Evolutionary conservation across 2,888 invertebrate species (phyloP).

Genomic region (Campopleginae sp.): DNA sequence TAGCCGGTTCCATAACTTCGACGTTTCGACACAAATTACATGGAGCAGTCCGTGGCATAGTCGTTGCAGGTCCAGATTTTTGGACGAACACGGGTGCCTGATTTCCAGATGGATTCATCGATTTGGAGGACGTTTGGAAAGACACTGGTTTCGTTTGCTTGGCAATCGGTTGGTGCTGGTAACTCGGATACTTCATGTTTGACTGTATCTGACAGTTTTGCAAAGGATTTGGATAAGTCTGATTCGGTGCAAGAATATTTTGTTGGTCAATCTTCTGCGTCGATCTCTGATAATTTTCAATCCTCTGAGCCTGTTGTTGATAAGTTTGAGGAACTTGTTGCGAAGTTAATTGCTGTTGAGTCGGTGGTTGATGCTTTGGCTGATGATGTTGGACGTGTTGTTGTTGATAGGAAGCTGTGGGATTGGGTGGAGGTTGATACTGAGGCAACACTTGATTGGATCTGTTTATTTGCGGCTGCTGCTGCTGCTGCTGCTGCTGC

Average conservation of each 20-base stretch:
- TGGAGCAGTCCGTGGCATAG: constrained; percentile 86
- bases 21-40: constrained; percentile 90
- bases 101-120: constrained; percentile 86
- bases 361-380: constrained; percentile 43
- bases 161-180: constrained; percentile 88
- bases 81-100: constrained; percentile 91
- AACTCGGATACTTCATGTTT: constrained; percentile 85
- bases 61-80: constrained; percentile 84
- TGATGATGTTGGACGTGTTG: constrained; percentile 79
- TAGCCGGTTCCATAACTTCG: constrained; percentile 89
- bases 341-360: constrained; percentile 65
- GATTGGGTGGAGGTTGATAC: constrained; percentile 83
- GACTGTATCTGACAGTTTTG: constrained; percentile 80
- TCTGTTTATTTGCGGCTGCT: constrained; percentile 75
- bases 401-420: constrained; percentile 77
- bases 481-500: constrained; percentile 68
- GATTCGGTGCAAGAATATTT: constrained; percentile 77
- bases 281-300: constrained; percentile 80
- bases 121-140: constrained; percentile 90
- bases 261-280: constrained; percentile 84
- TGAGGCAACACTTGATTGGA: constrained; percentile 81
- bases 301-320: constrained; percentile 72
- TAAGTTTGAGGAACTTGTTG: constrained; percentile 71
- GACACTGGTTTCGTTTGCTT: constrained; percentile 88
- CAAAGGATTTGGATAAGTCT: constrained; percentile 79